Base-by-base conservation (phyloP, 2,888 invertebrate genomes). In the Theretra japonica region DNA sequence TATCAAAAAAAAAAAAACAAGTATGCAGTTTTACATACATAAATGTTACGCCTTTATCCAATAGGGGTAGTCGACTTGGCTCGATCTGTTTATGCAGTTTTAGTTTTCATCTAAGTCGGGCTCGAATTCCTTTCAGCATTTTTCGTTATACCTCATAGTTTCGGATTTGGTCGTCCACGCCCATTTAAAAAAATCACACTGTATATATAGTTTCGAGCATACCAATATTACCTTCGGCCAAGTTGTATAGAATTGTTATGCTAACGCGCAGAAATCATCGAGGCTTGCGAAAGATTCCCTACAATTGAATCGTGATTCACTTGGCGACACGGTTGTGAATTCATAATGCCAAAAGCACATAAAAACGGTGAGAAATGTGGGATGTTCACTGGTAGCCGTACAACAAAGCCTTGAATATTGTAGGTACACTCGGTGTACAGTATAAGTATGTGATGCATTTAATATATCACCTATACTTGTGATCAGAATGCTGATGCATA, bases 221-320 rank as follows among this genome's bases (percentile, higher is more conserved):
- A 28, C 28, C 28, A 28, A 28, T 11, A 41, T 41, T 41, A 41
- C 41, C 1, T 15, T 15, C 15, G 41, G 11, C 41, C 41, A 41
- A 53, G 7, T 5, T 8, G 17, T 48, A 4, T 48, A 23, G n/a
- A 65, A 17, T 65, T 23, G n/a, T 41, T 48, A 48, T 48, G 48
- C 41, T 21, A 65, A 48, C 48, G 48, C 41, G 23, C 48, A 25
- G 17, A 65, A 23, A 11, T 48, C 65, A 65, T 65, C 65, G 48
- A 4, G 23, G 11, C 65, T 65, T 65, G 65, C 65, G 41, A 65
- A 65, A 65, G 23, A 23, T 65, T 65, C 41, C n/a, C 65, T 41
- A 65, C 65, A 48, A 65, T 48, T 65, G 65, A 48, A 65, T 65
- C 65, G 23, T 65, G 65, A 65, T 48, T 65, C 48, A 65, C 65